Percentiles rank a stretch among this genome's conserved stretches.
Evolutionary conservation across 1,140 invertebrate genomes (phyloP).

Genomic region (Drosophila willistoni): DNA sequence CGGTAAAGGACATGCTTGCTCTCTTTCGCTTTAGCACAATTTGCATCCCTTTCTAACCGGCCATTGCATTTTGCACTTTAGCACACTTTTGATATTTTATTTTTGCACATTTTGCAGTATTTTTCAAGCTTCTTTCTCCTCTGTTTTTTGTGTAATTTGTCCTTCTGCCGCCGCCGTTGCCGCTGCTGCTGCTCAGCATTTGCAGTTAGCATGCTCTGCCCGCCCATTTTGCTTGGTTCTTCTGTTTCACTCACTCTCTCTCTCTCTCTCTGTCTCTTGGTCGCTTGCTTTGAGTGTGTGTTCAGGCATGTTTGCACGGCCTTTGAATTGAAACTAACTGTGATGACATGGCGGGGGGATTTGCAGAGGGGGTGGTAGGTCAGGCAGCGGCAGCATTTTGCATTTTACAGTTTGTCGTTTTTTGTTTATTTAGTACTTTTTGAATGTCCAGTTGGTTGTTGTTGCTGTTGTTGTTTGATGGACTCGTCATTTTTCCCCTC

Average conservation of each 20-base stretch:
- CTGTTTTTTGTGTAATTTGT: slow-evolving; percentile 11
- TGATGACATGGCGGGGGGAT: slow-evolving; percentile 10
- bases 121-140: slow-evolving; percentile 40
- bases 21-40: slow-evolving; percentile 26
- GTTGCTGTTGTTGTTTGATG: slow-evolving; percentile 24
- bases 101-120: slow-evolving; percentile 63
- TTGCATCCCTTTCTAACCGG: slow-evolving; percentile 43
- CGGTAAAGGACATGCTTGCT: slow-evolving; percentile 19
- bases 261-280: too few relatives aligned
- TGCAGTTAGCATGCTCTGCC: slow-evolving; percentile 60
- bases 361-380: background rate
- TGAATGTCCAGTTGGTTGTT: slow-evolving; percentile 58
- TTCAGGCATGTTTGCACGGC: slow-evolving; percentile 56
- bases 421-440: slow-evolving; percentile 38
- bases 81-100: slow-evolving; percentile 58
- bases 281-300: slow-evolving; percentile 27
- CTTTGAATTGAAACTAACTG: slow-evolving; percentile 45
- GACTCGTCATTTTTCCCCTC: slow-evolving; percentile 33
- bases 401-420: slow-evolving; percentile 43
- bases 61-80: slow-evolving; percentile 43
- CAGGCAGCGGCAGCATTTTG: background rate
- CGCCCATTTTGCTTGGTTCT: slow-evolving; percentile 19
- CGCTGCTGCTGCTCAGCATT: slow-evolving; percentile 49
- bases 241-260: background rate
- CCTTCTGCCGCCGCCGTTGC: background rate